Conservation (phyloP, 2,113 vertebrate species). For the Falcunculus frontatus region DNA sequence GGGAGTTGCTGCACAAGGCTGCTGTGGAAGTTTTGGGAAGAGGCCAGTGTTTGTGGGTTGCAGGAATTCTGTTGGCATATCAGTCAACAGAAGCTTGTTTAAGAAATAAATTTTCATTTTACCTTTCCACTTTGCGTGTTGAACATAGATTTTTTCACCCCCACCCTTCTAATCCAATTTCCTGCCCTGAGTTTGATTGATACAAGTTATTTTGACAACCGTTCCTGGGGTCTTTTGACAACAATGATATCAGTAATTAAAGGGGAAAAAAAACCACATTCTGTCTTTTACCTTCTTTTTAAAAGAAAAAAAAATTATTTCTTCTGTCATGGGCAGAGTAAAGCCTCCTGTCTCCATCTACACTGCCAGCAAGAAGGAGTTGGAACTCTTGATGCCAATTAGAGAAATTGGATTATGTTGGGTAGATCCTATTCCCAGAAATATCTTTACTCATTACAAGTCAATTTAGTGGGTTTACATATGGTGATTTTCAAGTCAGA, state of each 20-base stretch:
- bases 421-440: slow-evolving; percentile 38
- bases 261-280: neutral
- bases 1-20: neutral
- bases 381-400: slow-evolving; percentile 8
- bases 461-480: neutral
- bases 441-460: neutral
- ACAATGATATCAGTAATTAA: neutral
- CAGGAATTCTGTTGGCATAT: neutral
- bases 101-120: neutral
- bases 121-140: neutral
- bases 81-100: neutral
- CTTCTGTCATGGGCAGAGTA: neutral
- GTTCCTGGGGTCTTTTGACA: neutral
- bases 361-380: neutral
- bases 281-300: neutral
- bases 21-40: neutral
- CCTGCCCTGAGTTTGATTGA: neutral
- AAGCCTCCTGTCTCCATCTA: neutral
- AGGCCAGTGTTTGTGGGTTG: neutral
- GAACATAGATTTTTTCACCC: neutral
- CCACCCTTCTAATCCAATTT: neutral
- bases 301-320: neutral
- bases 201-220: neutral
- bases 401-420: slow-evolving; percentile 50
- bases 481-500: neutral